Base-by-base conservation (phyloP, 2,888 invertebrate species). In the Macaria notata region DNA sequence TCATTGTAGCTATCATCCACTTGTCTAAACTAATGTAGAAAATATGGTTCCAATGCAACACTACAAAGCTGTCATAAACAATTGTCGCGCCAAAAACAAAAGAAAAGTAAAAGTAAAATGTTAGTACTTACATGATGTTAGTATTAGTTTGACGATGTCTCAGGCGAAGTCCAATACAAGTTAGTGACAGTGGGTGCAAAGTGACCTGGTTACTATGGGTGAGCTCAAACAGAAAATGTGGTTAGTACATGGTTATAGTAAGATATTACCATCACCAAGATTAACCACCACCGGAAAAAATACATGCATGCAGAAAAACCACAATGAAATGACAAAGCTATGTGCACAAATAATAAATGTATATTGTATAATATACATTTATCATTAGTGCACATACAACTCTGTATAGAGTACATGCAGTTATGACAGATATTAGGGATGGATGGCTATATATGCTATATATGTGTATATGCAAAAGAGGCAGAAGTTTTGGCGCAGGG, bases 171-270 rank as follows among this genome's bases (percentile, higher is more conserved):
- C 31, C 49, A 44, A 30, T 49, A 19, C 29, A 48, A 71, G 78
- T 81, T 82, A 83, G 82, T 83, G 78, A 77, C 76, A 43, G 72
- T 65, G 62, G 47, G 70, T 72, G 71, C 62, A 68, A 61, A 82
- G 79, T 81, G 82, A 69, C 65, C 79, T 74, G 81, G 84, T 83
- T 86, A 86, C 84, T 84, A 78, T 76, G 64, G 81, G 83, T 85
- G 84, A 79, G 71, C 78, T 74, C 90, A 78, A 85, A 88, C 79
- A 86, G 78, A 87, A 82, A 67, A 66, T 65, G 70, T 79, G 82
- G 87, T 90, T 90, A 90, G 87, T 88, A 70, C 68, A 65, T 59
- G 71, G 68, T 72, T 68, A 72, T 55, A 58, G 54, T 48, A 36
- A 64, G 49, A 65, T 61, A 66, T 53, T 63, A 62, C 71, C 80